phyloP scores from a whole-genome alignment of 2,888 invertebrate species.

The Notocelia uddmanniana region DNA sequence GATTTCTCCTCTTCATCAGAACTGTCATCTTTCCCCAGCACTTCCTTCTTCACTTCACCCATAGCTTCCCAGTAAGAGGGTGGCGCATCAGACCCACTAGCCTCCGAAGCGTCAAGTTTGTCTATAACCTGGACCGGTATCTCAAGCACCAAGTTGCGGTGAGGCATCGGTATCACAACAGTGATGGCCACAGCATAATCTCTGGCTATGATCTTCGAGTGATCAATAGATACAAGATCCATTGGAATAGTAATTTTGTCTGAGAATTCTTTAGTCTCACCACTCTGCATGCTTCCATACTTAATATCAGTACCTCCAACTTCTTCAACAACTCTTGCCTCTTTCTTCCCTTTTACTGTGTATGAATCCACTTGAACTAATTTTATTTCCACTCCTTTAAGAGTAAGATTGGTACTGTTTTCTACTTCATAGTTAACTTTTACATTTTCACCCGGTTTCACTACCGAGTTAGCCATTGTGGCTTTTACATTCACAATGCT shows the following conservation, averaged over 20 bases:
- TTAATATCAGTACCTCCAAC: slow-evolving; percentile 28
- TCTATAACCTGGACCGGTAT: slow-evolving; percentile 32
- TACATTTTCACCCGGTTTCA: slow-evolving; percentile 20
- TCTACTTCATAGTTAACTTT: slow-evolving; percentile 36
- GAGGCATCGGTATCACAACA: slow-evolving; percentile 24
- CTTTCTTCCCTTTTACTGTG: not conserved
- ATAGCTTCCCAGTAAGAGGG: slow-evolving; percentile 41
- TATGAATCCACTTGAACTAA: slow-evolving; percentile 29
- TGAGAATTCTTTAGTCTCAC: slow-evolving; percentile 23
- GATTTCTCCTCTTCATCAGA: slow-evolving; percentile 23
- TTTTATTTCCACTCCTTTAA: slow-evolving; percentile 34
- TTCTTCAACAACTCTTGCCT: slow-evolving; percentile 1
- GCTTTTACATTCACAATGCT: slow-evolving; percentile 34
- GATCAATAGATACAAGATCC: slow-evolving; percentile 23
- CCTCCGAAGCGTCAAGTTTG: slow-evolving; percentile 12
- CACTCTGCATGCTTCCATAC: slow-evolving; percentile 25
- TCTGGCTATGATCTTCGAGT: slow-evolving; percentile 26
- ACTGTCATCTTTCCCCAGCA: slow-evolving; percentile 10
- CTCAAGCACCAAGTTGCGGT: slow-evolving; percentile 29
- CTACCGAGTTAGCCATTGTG: slow-evolving; percentile 27
- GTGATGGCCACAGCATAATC: slow-evolving; percentile 31
- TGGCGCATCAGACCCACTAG: slow-evolving; percentile 10
- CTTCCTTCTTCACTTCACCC: slow-evolving; percentile 26
- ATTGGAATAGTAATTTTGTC: slow-evolving; percentile 21
- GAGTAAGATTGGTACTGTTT: slow-evolving; percentile 29